These are phyloP conservation scores for Pseudoatta argentina DNA, from an alignment of 1,140 invertebrate species.

Conservation along the genomic window DNA sequence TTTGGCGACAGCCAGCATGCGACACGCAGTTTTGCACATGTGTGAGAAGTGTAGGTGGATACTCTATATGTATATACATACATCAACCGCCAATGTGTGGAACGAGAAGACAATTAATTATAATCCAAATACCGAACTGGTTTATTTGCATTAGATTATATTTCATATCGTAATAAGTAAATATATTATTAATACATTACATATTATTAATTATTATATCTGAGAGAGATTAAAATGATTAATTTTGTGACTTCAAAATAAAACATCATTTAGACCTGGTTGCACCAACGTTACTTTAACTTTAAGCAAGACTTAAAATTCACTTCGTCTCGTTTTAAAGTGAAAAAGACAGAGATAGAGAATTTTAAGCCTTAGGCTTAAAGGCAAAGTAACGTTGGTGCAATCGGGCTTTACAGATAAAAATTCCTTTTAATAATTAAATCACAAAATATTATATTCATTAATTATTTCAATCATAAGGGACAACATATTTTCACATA, in stretches of 20 bases:
- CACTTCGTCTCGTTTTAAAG: too few species aligned
- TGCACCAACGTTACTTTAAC: too few species aligned
- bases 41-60: conserved; percentile 29
- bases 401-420: background rate
- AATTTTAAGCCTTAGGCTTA: too few species aligned
- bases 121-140: background rate
- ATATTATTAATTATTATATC: background rate
- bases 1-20: conserved; percentile 74
- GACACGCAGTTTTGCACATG: conserved; percentile 69
- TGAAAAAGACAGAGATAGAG: too few species aligned
- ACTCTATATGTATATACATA: background rate
- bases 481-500: background rate
- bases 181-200: too few species aligned
- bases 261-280: background rate
- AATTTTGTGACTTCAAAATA: conserved; percentile 2
- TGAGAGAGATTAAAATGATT: background rate
- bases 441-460: conserved; percentile 1
- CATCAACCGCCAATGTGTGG: background rate
- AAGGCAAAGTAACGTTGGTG: too few species aligned
- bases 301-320: too few species aligned
- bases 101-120: conserved; percentile 36
- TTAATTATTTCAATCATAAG: background rate
- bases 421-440: background rate
- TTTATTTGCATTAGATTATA: background rate
- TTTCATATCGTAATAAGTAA: too few species aligned